Evolutionary conservation across 2,113 vertebrate species (phyloP), one percentile per base, ranked within the genome.

Genomic region (Sminthopsis crassicaudata): DNA sequence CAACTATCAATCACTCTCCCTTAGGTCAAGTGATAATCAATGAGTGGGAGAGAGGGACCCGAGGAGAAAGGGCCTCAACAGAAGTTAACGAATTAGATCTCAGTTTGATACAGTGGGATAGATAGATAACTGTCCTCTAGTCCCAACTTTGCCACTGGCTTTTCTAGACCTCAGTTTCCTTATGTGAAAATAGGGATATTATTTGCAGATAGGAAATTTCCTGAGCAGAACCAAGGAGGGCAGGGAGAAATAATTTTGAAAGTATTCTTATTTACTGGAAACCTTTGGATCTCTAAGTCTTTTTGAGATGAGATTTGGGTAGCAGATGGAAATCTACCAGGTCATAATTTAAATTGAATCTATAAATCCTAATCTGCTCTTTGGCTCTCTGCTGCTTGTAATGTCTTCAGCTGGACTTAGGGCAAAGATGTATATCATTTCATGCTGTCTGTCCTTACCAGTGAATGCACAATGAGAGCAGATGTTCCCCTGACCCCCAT

Each of bases 111-210:
- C 51, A 84, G 19, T 42, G 19, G n/a, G 46, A 51, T 0, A 16
- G 42, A n/a, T 30, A 22, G 67, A 42, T 0, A 0, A 0, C 36
- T 24, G 11, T 1, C 46, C 42, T 46, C 26, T 42, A 1, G 0
- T 4, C 22, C 12, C 22, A 36, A 23, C 25, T 53, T 27, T 0
- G 5, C n/a, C 67, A n/a, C 23, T 19, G 67, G 19, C 1, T 24
- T 42, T 84, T 42, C 67, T 84, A 42, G 67, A 84, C 36, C n/a
- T 84, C n/a, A 84, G 36, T 84, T 84, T 42, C n/a, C 19, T 84
- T n/a, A 84, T 22, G 2, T 42, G 67, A 84, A 84, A 42, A 84
- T 84, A n/a, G 67, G 67, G n/a, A 23, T 84, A 84, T 84, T 42
- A 42, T 42, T 84, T 42, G 16, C n/a, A 84, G 7, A 42, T 42